Conservation (phyloP, 1,140 invertebrate species). For the Aphis craccivora region DNA sequence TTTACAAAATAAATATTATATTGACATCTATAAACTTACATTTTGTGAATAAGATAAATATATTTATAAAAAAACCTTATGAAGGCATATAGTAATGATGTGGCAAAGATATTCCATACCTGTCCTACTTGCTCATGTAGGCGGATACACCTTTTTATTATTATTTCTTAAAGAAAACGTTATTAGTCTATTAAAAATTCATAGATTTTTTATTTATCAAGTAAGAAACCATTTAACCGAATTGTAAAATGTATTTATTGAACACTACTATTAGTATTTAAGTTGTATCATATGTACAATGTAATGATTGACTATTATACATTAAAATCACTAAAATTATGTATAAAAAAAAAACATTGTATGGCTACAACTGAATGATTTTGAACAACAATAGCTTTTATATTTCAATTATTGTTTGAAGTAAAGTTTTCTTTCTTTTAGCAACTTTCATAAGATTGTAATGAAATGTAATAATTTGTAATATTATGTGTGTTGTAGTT, state of each 20-base stretch:
- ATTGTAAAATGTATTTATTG: neutral
- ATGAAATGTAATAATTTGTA: neutral
- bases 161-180: neutral
- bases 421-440: neutral
- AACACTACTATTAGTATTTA: neutral
- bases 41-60: neutral
- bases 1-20: neutral
- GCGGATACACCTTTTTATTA: conserved; percentile 4
- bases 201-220: neutral
- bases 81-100: neutral
- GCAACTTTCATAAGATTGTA: neutral
- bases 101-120: neutral
- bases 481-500: conserved; percentile 16
- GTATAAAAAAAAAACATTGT: neutral
- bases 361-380: neutral
- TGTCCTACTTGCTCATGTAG: conserved; percentile 33
- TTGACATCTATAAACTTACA: neutral
- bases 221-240: neutral
- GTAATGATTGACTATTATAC: neutral
- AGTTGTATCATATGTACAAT: neutral
- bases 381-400: neutral
- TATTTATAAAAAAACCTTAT: neutral
- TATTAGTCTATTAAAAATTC: neutral
- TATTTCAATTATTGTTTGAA: conserved; percentile 10
- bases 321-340: neutral